Conservation (phyloP, 1,140 invertebrate genomes). For the Hyles vespertilio region DNA sequence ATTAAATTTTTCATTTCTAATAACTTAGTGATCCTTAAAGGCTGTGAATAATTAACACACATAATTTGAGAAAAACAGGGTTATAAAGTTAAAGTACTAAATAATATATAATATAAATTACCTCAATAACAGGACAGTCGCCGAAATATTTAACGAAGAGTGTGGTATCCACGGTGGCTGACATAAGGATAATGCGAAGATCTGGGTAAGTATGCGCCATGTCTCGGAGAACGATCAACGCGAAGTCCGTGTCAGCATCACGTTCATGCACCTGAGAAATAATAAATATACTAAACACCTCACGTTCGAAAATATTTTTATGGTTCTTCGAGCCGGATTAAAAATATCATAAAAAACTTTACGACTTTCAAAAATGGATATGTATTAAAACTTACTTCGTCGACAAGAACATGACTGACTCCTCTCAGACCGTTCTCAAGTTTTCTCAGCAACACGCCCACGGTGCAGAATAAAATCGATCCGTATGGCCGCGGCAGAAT, state of each 20-base stretch:
- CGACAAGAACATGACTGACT: conserved; percentile 94
- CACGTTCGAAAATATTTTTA: no score
- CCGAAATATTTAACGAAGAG: conserved; percentile 95
- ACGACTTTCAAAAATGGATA: no score
- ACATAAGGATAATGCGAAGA: conserved; percentile 96
- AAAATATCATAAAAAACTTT: no score
- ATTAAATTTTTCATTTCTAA: no score
- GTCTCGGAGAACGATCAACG: conserved; percentile 94
- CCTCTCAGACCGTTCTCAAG: conserved; percentile 90
- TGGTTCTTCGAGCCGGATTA: no score
- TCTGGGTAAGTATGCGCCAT: conserved; percentile 94
- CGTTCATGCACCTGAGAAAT: conserved; percentile 89
- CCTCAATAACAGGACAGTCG: conserved; percentile 84
- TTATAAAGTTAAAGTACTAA: no score
- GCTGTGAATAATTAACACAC: no score
- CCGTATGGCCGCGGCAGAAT: conserved; percentile 93
- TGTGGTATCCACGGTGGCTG: conserved; percentile 95
- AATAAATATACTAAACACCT: not conserved
- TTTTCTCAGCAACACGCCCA: conserved; percentile 94
- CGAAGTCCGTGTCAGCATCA: conserved; percentile 97
- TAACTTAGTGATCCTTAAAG: no score
- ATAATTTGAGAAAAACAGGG: no score
- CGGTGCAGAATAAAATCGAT: conserved; percentile 95
- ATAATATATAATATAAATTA: conserved; percentile 13
- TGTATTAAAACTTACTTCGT: conserved; percentile 79